Percentiles rank a stretch among this genome's conserved stretches.
Conservation (phyloP, 1,140 invertebrate species). For the Tetramorium simillimum region DNA sequence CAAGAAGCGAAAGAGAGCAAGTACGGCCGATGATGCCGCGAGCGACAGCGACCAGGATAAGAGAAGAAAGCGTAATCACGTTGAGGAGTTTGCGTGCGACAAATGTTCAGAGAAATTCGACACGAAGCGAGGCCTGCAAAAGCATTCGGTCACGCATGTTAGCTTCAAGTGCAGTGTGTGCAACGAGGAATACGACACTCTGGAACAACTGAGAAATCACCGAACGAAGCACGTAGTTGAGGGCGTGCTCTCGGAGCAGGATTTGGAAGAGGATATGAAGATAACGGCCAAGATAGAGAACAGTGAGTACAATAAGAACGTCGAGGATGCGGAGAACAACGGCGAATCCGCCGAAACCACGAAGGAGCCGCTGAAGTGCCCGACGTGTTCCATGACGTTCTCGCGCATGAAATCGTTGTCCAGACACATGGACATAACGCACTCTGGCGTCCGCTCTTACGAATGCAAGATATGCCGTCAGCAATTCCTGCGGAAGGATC, state of each 20-base stretch:
- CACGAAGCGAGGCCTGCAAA: constrained; percentile 71
- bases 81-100: constrained; percentile 71
- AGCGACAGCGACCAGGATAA: neutral
- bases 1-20: constrained; percentile 29
- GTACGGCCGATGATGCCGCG: neutral
- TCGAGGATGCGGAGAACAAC: constrained; percentile 23
- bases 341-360: neutral
- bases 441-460: constrained; percentile 67
- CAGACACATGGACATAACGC: constrained; percentile 75
- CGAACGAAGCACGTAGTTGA: constrained; percentile 80
- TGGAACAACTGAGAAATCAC: constrained; percentile 79
- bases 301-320: neutral
- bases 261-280: constrained; percentile 75
- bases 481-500: constrained; percentile 77
- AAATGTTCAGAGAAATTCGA: constrained; percentile 76
- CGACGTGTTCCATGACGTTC: constrained; percentile 74
- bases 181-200: constrained; percentile 76
- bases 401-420: constrained; percentile 74
- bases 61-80: constrained; percentile 26
- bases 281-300: neutral
- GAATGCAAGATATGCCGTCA: constrained; percentile 80
- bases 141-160: constrained; percentile 71
- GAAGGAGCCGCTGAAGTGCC: constrained; percentile 73
- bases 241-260: constrained; percentile 78
- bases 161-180: constrained; percentile 79